Conservation (phyloP, 2,113 vertebrate species). For the Murina feae region DNA sequence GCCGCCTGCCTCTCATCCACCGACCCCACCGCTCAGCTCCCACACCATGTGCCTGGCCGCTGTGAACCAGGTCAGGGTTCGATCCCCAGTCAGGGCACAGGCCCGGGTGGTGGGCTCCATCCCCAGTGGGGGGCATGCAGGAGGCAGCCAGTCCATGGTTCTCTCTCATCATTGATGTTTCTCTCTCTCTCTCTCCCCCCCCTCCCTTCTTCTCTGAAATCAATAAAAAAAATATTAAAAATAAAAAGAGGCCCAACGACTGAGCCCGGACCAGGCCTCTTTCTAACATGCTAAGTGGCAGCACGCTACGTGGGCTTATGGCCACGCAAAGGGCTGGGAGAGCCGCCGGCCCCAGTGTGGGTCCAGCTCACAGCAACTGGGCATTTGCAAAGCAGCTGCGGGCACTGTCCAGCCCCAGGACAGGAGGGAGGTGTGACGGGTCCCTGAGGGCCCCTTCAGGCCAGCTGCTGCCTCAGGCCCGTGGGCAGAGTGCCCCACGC, state of each 20-base stretch:
- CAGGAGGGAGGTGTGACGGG: background rate
- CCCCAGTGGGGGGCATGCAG: no score
- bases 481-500: background rate
- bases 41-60: no score
- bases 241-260: no score
- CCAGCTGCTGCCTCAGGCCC: constrained; percentile 18
- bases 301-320: background rate
- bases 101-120: no score
- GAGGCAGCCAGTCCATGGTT: no score
- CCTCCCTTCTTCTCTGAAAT: no score
- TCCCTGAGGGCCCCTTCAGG: constrained; percentile 46
- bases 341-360: background rate
- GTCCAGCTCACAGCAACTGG: background rate
- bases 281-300: background rate
- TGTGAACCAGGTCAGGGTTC: no score
- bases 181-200: no score
- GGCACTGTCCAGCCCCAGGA: background rate
- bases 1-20: background rate
- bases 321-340: background rate
- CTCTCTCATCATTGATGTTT: no score
- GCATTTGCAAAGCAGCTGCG: background rate
- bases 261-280: background rate
- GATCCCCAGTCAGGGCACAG: no score
- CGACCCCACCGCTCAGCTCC: background rate
- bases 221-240: no score